Evolutionary conservation across 2,888 invertebrate genomes (phyloP).

Genomic region (Machimus atricapillus): DNA sequence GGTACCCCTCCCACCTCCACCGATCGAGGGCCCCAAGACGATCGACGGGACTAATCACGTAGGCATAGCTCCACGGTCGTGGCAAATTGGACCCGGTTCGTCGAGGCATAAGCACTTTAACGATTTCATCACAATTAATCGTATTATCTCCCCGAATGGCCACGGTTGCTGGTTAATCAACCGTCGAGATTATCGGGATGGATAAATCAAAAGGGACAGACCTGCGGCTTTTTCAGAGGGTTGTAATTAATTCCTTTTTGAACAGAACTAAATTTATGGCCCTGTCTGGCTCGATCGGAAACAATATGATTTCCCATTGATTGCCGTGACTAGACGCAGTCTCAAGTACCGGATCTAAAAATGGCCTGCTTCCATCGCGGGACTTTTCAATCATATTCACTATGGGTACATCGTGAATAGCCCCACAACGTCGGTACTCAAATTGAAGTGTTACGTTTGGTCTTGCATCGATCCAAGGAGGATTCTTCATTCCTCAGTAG

Average conservation of each 20-base stretch:
- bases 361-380: background rate
- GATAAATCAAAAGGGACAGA: background rate
- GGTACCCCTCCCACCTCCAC: background rate
- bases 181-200: background rate
- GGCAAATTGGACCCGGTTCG: background rate
- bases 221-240: background rate
- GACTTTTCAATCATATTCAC: background rate
- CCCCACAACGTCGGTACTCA: background rate
- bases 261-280: background rate
- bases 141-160: background rate
- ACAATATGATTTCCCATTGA: background rate
- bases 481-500: background rate
- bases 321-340: background rate
- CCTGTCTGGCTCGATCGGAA: background rate
- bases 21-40: background rate
- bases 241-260: background rate
- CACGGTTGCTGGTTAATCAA: background rate
- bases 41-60: background rate
- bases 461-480: background rate
- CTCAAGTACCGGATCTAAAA: background rate
- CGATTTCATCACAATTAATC: slow-evolving; percentile 22
- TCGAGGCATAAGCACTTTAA: background rate
- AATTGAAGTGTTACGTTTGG: background rate
- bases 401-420: background rate
- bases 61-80: background rate